Base-by-base conservation (phyloP, 2,888 invertebrate species). In the Himalopsyche tibetana region DNA sequence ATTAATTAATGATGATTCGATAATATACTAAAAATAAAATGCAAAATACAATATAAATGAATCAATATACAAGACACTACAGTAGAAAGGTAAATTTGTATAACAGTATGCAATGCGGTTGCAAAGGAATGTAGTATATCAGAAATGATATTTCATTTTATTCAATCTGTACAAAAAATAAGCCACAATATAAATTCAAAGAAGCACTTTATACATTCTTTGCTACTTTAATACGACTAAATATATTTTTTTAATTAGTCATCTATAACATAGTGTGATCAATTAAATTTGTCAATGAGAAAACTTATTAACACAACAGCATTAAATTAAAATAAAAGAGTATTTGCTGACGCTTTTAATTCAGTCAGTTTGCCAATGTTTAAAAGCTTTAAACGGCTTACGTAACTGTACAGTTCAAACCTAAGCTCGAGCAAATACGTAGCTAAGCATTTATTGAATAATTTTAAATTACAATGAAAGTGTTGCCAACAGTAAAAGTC, bases 61-160 rank as follows among this genome's bases (percentile, higher is more conserved):
- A 80, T 38, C 19, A 80, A 84, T 84, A 69, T 84, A 84, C 82
- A 85, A 17, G n/a, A 82, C 28, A 74, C 28, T 74, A 74, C 56
- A 55, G 82, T 56, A 85, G 79, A 42, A 82, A 42, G 36, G 55
- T 63, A 83, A 56, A 85, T 82, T 74, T 83, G 74, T 83, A 42
- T 74, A 82, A 82, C 81, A 82, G 55, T 74, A 74, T 74, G 74
- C 74, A 74, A 36, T 74, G 36, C 74, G 38, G 74, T 74, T 74
- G 74, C 74, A 81, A 28, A 42, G 85, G 85, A 85, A 85, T 85
- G 85, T 85, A 82, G 74, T 28, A 82, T 74, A 74, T 38, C 74
- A 74, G 74, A 74, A 74, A 74, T 36, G 36, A 74, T 69, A 69
- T 36, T 63, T 19, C 3, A 63, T 74, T 51, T 51, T 74, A 74